Conservation (phyloP, 2,888 invertebrate genomes). For the Metallyticus violacea region DNA sequence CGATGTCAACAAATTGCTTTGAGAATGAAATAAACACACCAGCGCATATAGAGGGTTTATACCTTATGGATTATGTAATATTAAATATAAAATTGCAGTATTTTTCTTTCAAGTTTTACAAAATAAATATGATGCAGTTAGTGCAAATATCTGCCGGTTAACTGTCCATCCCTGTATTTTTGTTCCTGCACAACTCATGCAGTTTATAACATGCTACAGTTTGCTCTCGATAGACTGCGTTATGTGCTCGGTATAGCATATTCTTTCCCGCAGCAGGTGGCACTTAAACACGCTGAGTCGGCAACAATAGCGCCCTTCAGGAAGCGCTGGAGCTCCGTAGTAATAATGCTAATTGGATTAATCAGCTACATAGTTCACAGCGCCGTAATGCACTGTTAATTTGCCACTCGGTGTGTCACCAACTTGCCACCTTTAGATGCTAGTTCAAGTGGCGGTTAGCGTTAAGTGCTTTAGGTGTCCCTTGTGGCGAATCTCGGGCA, state of each 20-base stretch:
- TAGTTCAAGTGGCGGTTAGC: background rate
- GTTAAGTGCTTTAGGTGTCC: background rate
- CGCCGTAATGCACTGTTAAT: background rate
- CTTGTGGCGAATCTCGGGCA: background rate
- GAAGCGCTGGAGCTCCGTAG: background rate
- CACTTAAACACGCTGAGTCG: background rate
- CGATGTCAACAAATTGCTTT: too few species aligned
- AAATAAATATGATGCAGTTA: too few species aligned
- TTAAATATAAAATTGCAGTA: too few species aligned
- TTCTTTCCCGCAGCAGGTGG: background rate
- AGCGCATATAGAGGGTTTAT: too few species aligned
- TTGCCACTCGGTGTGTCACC: background rate
- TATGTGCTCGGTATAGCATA: background rate
- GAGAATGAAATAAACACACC: too few species aligned
- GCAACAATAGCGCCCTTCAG: background rate
- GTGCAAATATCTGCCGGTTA: too few species aligned
- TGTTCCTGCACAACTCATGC: background rate
- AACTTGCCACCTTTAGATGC: background rate
- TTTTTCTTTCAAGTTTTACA: too few species aligned
- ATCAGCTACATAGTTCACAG: background rate
- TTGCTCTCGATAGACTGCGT: background rate
- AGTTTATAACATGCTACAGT: too few species aligned
- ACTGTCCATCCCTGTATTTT: too few species aligned
- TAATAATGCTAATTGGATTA: background rate
- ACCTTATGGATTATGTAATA: too few species aligned